A percentile compares a stretch with the other conserved stretches of the same genome.
Evolutionary conservation across 53 echinoderm and acorn worm species (phyloP).

Genomic region (Holothuria scabra): DNA sequence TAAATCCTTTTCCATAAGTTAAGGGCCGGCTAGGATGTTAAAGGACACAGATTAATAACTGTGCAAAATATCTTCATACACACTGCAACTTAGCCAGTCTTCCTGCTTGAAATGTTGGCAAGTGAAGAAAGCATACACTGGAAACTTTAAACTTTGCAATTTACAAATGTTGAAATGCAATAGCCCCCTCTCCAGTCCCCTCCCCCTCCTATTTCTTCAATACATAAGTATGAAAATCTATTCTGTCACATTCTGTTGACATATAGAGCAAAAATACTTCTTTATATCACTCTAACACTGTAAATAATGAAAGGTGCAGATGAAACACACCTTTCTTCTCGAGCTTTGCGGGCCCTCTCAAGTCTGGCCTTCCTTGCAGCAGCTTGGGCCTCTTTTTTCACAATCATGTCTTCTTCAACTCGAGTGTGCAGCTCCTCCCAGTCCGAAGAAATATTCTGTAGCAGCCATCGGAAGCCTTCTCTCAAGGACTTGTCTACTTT

Average conservation of each 20-base stretch:
- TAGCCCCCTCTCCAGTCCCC: too few species aligned
- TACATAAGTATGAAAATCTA: too few species aligned
- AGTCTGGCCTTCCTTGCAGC: conserved; percentile 62
- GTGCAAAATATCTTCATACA: too few species aligned
- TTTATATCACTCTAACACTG: not conserved
- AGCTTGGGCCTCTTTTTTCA: conserved; percentile 67
- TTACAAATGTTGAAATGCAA: too few species aligned
- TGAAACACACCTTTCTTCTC: conserved; percentile 78
- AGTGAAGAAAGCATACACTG: too few species aligned
- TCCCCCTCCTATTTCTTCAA: too few species aligned
- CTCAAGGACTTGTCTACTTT: conserved; percentile 83
- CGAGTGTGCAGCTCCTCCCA: conserved; percentile 69
- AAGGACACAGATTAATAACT: too few species aligned
- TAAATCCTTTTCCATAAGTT: too few species aligned
- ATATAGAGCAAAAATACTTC: not conserved
- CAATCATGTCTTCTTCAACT: conserved; percentile 68
- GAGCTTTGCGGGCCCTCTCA: conserved; percentile 70
- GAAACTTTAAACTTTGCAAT: too few species aligned
- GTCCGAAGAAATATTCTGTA: conserved; percentile 75
- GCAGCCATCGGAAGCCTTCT: conserved; percentile 80
- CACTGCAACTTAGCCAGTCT: too few species aligned
- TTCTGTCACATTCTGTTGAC: not conserved
- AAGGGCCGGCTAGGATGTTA: too few species aligned
- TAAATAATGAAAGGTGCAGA: not conserved
- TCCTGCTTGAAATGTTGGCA: too few species aligned